Evolutionary conservation across 2,797 vertebrate genomes (phyloP), one percentile per base, ranked within the genome.

Genomic region (Enteromius argenteus): DNA sequence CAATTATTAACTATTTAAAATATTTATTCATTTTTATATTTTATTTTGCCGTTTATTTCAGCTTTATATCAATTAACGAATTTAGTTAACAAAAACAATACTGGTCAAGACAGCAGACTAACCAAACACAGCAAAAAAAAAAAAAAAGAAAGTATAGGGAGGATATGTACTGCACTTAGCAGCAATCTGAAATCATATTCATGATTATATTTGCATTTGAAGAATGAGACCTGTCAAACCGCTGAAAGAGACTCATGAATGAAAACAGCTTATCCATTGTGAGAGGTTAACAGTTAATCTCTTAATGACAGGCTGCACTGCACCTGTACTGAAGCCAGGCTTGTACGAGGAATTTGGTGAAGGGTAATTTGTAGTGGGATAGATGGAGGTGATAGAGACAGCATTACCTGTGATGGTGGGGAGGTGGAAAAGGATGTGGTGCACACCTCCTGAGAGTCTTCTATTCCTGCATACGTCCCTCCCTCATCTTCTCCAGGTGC

Each of bases 371-470:
- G 42, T 30, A 10, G 30, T 67, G 32, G 23, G 23, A 67, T 8
- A 83, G 35, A 56, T 51, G 72, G 51, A 51, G n/a, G 35, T 56
- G 71, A 39, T 13, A 23, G 23, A 1, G 23, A n/a, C 3, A 1
- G 21, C 30, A 69, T 88, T 94, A 99, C 98, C 96, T 99, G 98
- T 80, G 98, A 98, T 58, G 98, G 98, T 87, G 98, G 98, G 21
- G 98, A 99, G 83, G 98, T 99, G 90, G 98, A 99, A 94, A 99
- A 99, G 73, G 98, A 99, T 8, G 98, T 98, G 88, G 98, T 96
- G 90, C 98, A 99, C 89, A 97, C 97, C 94, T 99, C 98, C 91
- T 99, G 98, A 0, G 98, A 99, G 64, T 99, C 98, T 92, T 99
- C 98, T 82, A 98, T 97, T 7, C 97, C 96, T 30, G 93, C 93